These are phyloP conservation scores for Herpailurus yagouaroundi DNA, from an alignment of 2,113 vertebrate genomes.

Conservation along the genomic window DNA sequence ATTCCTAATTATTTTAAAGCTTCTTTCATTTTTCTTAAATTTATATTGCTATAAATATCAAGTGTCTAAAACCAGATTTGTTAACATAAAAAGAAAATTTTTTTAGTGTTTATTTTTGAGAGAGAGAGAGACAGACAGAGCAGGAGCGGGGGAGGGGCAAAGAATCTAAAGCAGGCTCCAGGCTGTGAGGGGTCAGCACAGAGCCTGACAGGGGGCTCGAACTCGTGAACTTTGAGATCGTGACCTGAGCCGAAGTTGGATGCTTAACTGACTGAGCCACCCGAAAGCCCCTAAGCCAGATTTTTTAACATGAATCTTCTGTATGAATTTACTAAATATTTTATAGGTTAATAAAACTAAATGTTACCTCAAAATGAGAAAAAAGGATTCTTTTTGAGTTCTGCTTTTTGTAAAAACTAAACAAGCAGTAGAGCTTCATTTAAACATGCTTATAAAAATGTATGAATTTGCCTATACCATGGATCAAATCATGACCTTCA, in stretches of 20 bases:
- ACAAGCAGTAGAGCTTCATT: neutral
- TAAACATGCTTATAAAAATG: neutral
- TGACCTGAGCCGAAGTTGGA: no score
- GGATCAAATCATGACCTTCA: neutral
- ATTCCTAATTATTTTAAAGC: neutral
- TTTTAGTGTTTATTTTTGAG: no score
- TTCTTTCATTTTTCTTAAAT: conserved; percentile 43
- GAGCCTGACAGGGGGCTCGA: no score
- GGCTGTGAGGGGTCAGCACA: no score
- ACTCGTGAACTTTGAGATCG: no score
- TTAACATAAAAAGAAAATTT: neutral
- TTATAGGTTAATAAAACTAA: neutral
- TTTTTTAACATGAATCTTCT: neutral
- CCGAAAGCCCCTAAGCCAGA: neutral
- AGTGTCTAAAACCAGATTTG: neutral
- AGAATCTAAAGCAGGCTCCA: no score
- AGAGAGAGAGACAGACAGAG: no score
- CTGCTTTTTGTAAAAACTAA: neutral
- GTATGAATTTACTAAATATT: neutral
- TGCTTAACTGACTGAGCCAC: neutral
- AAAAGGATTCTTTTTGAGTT: neutral
- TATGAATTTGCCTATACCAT: neutral
- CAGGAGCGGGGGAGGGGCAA: no score
- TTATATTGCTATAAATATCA: neutral
- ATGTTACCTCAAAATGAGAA: neutral